Evolutionary conservation across 2,113 vertebrate species (phyloP), one percentile per base, ranked within the genome.

Genomic region (Brienomyrus brachyistius): DNA sequence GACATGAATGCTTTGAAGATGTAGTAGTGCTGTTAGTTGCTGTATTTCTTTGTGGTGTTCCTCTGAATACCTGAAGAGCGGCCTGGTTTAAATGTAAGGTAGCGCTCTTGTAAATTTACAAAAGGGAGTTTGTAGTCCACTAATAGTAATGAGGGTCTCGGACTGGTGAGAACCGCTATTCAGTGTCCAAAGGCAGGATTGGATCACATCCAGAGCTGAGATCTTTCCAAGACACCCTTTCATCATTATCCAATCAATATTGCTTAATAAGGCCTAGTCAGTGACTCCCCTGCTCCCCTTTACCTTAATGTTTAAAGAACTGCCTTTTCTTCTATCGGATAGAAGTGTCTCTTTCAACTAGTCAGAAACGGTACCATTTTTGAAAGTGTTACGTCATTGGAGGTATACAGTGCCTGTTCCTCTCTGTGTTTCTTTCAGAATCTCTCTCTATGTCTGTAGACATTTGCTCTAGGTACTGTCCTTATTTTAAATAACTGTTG

Each of bases 211-310:
- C 80, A 43, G 19, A 40, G 80, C 31, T 56, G 74, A 77, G 51
- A 83, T 62, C 52, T 89, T 59, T 59, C 74, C 74, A 83, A 84
- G 45, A 82, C 80, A 27, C 89, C 52, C 43, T 84, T 43, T 52
- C 43, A 43, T 84, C 51, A 89, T 83, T 89, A 84, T 54, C 80
- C 89, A 89, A 48, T 89, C 77, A 48, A 85, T 89, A 89, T 89
- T 43, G 21, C 80, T 59, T 89, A 89, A 89, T 89, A 84, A 80
- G 17, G 70, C 45, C 77, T 54, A 52, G 82, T 89, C 40, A 85
- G 56, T 89, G 48, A 21, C 48, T 50, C 31, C 43, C 35, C 50
- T 82, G 6, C 27, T 89, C 31, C 70, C 13, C 3, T 47, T 88
- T 56, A 70, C 59, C 70, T 84, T 47, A 84, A 23, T 84, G 82